Evolutionary conservation across 2,113 vertebrate species (phyloP), one percentile per base, ranked within the genome.

Genomic region (cattle (Bos taurus)): DNA sequence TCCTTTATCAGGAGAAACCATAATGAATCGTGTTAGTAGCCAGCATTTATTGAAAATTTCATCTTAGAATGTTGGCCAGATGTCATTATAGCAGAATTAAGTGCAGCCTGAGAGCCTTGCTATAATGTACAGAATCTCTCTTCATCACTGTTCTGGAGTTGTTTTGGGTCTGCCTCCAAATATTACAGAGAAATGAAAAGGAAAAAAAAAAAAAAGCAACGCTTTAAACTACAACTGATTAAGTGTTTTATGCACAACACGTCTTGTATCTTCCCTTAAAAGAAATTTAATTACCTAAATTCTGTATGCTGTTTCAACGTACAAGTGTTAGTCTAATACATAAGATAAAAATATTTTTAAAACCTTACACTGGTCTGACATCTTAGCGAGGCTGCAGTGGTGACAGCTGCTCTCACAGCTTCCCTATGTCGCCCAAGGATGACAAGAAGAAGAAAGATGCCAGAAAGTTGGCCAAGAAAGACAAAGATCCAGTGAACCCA

Each of bases 31-130:
- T 95, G 86, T 96, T 97, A 94, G 95, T 90, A 94, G 91, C 87
- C 92, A 90, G 97, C 94, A 91, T 96, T 91, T 97, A 94, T 92
- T 98, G 97, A 98, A 96, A 97, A 97, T 96, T 74, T 92, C 92
- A 98, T 95, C 97, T 97, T 95, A 93, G 64, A 97, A 95, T 77
- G 54, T 88, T 95, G 95, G 94, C 59, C 83, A 95, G 52, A 97
- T 95, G 96, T 97, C 64, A 95, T 95, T 96, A 81, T 16, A 92
- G 62, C 92, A 96, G 91, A 98, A 98, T 97, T 59, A 98, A 98
- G 95, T 95, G 17, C n/a, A 56, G 95, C 85, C 97, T 74, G 83
- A 98, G 90, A 97, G 33, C 30, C 40, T 54, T 82, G 52, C 83
- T 28, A 12, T 94, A 92, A 97, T 40, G 87, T 30, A 57, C 77